Percentiles rank a stretch among this genome's conserved stretches.
Evolutionary conservation across 2,797 vertebrate species (phyloP).

Genomic region (Cygnus olor): DNA sequence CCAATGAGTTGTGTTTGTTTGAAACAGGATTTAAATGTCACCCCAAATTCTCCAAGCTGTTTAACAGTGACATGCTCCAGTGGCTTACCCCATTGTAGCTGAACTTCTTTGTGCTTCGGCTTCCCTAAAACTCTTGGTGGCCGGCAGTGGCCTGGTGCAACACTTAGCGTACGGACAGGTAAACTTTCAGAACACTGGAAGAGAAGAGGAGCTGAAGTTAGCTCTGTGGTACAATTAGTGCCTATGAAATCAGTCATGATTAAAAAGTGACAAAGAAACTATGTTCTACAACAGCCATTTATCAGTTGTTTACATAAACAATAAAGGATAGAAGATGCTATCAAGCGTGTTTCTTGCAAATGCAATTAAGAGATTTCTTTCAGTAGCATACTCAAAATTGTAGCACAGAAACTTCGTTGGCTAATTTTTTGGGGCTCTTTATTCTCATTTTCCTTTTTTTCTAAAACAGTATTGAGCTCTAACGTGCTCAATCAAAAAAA

Average conservation of each 20-base stretch:
- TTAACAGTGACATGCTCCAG: not conserved
- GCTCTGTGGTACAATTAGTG: accelerated
- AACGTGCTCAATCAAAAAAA: not conserved
- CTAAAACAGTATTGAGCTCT: not conserved
- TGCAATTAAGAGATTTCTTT: not conserved
- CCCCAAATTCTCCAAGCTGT: not conserved
- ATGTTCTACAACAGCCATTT: not conserved
- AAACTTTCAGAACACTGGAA: conserved; percentile 90
- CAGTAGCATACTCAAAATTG: not conserved
- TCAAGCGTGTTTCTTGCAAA: not conserved
- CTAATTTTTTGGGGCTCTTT: not conserved
- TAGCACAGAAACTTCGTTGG: not conserved
- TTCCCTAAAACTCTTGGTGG: conserved; percentile 89
- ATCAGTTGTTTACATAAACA: not conserved
- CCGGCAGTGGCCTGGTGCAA: conserved; percentile 91
- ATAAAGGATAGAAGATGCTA: not conserved
- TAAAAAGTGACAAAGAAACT: not conserved
- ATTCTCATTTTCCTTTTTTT: not conserved
- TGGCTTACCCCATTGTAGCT: conserved; percentile 94
- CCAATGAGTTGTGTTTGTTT: no score
- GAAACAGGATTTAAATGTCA: not conserved
- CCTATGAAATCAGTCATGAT: not conserved
- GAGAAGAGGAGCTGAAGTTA: not conserved
- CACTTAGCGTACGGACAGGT: conserved; percentile 88
- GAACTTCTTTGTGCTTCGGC: conserved; percentile 95